Evolutionary conservation across 2,888 invertebrate genomes (phyloP).

Genomic region (Epiblema foenella): DNA sequence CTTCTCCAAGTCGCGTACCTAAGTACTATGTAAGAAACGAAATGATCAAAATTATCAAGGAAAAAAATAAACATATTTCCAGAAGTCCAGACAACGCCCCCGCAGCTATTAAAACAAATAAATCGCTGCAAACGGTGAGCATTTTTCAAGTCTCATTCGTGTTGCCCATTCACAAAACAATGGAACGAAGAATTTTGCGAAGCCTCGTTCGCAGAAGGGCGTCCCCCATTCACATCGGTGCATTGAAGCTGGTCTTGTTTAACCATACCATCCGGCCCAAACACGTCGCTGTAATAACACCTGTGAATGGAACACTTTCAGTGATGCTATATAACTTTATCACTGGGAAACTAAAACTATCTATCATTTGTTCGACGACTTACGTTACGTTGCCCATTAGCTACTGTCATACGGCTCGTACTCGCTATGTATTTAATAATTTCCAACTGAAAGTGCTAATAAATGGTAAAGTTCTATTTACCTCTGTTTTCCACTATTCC

Average conservation of each 20-base stretch:
- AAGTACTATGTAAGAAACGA: constrained; percentile 8
- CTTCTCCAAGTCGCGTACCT: not conserved
- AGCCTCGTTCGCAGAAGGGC: constrained; percentile 71
- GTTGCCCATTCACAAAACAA: constrained; percentile 64
- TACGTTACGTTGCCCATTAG: not conserved
- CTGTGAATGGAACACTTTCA: constrained; percentile 67
- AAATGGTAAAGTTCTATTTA: constrained; percentile 43
- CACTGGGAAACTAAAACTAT: constrained; percentile 67
- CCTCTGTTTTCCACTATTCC: constrained; percentile 37
- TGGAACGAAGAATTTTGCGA: constrained; percentile 71
- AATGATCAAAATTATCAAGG: constrained; percentile 11
- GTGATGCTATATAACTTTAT: constrained; percentile 76
- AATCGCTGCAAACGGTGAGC: constrained; percentile 37
- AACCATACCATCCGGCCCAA: constrained; percentile 72
- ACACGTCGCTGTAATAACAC: constrained; percentile 70
- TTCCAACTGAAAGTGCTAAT: constrained; percentile 32
- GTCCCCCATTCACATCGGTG: constrained; percentile 63
- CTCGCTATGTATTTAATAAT: constrained; percentile 6
- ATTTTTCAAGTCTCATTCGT: constrained; percentile 44
- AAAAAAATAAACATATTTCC: constrained; percentile 24
- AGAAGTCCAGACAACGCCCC: constrained; percentile 10
- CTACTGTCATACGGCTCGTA: constrained; percentile 9
- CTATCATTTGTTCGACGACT: constrained; percentile 62
- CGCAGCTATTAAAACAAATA: constrained; percentile 26
- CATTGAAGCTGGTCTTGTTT: constrained; percentile 69